Conservation (phyloP, 2,888 invertebrate genomes). For the Andrena flavipes region DNA sequence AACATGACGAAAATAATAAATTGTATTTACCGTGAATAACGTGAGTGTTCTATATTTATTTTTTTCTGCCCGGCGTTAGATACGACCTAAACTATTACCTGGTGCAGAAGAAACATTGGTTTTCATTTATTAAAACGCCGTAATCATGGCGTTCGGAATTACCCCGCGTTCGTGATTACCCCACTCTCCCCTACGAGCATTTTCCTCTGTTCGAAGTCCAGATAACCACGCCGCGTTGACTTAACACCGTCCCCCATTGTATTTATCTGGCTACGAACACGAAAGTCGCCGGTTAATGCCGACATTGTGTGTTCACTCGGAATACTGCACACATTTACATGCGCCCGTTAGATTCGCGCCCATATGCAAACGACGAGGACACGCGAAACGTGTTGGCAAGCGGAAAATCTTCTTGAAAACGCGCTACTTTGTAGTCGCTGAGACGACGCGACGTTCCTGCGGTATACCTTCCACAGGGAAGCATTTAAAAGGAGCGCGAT, state of each 20-base stretch:
- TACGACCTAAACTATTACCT: too few species aligned
- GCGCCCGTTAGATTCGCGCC: not conserved
- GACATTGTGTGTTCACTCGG: conserved; percentile 37
- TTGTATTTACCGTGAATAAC: too few species aligned
- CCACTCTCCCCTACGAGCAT: too few species aligned
- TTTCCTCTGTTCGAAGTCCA: conserved; percentile 44
- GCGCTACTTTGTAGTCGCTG: not conserved
- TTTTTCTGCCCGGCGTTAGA: too few species aligned
- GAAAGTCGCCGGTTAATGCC: conserved; percentile 53
- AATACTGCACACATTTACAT: conserved; percentile 46
- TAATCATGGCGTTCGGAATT: too few species aligned
- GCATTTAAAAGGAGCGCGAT: not conserved
- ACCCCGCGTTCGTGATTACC: too few species aligned
- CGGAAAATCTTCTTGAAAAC: conserved; percentile 15
- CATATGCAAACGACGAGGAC: not conserved
- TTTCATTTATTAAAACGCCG: too few species aligned
- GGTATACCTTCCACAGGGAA: not conserved
- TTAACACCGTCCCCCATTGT: conserved; percentile 61
- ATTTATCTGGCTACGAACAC: conserved; percentile 62
- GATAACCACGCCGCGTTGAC: conserved; percentile 65
- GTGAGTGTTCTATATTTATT: too few species aligned
- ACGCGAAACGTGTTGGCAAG: not conserved
- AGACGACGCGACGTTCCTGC: conserved; percentile 3
- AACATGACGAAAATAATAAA: too few species aligned
- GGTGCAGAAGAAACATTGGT: too few species aligned